phyloP scores from a whole-genome alignment of 2,797 vertebrate species.

The Myripristis murdjan region DNA sequence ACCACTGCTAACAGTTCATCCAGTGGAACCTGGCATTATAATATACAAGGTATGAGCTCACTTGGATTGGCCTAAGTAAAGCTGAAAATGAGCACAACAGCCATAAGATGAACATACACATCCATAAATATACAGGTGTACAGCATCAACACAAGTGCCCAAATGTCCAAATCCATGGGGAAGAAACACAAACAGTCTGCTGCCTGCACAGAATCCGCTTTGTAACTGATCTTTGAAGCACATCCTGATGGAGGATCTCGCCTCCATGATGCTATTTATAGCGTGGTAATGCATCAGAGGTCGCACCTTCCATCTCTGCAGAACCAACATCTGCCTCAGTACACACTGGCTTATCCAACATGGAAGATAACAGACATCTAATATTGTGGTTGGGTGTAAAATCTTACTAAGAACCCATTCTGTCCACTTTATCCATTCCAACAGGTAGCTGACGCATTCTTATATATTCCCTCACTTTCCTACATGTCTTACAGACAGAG shows the following conservation, averaged over 20 bases:
- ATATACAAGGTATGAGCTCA: constrained; percentile 5
- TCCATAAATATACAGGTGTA: constrained; percentile 24
- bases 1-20: constrained; percentile 28
- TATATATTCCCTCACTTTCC: neutral
- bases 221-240: constrained; percentile 78
- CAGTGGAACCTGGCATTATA: constrained; percentile 6
- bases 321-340: constrained; percentile 78
- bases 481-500: neutral
- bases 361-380: constrained; percentile 36
- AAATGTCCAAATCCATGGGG: constrained; percentile 46
- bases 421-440: neutral
- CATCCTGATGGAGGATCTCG: constrained; percentile 79
- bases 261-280: constrained; percentile 81
- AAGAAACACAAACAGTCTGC: constrained; percentile 58
- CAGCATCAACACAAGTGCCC: constrained; percentile 28
- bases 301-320: constrained; percentile 79
- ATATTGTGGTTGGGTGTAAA: constrained; percentile 21
- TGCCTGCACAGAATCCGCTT: constrained; percentile 66
- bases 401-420: constrained; percentile 7
- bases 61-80: constrained; percentile 24
- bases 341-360: constrained; percentile 61
- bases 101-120: constrained; percentile 11
- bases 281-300: constrained; percentile 81
- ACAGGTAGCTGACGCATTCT: neutral
- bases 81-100: constrained; percentile 5